phyloP scores from a whole-genome alignment of 2,113 vertebrate species.

The Channa maculata region DNA sequence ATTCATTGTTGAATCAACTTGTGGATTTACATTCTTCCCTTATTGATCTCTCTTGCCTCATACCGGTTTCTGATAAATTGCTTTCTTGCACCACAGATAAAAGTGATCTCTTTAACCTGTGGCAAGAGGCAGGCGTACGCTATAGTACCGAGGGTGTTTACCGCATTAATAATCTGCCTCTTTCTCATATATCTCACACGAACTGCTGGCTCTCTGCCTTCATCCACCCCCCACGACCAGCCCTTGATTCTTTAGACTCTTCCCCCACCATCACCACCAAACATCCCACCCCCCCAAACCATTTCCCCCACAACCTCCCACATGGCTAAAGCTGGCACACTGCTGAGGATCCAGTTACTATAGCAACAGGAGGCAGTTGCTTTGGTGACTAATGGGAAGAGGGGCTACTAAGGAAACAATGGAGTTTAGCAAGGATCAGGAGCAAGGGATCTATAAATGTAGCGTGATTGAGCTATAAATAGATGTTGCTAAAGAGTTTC shows the following conservation, averaged over 20 bases:
- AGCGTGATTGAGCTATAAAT: constrained; percentile 64
- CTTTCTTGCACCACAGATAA: background rate
- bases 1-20: no score
- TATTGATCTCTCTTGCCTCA: no score
- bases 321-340: constrained; percentile 56
- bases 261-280: constrained; percentile 25
- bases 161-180: constrained; percentile 30
- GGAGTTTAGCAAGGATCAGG: constrained; percentile 52
- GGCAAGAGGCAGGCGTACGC: background rate
- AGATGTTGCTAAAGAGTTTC: constrained; percentile 52
- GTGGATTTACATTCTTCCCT: no score
- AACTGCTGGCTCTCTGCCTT: background rate
- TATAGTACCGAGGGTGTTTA: background rate
- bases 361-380: constrained; percentile 83
- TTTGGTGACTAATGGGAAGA: constrained; percentile 81
- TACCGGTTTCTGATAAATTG: no score
- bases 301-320: constrained; percentile 6
- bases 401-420: constrained; percentile 69
- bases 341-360: constrained; percentile 79
- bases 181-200: background rate
- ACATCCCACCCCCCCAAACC: constrained; percentile 24
- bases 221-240: constrained; percentile 21
- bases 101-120: constrained; percentile 18
- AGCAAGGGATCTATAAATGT: constrained; percentile 12
- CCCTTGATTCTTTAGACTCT: constrained; percentile 21